Percentiles rank a stretch among this genome's conserved stretches.
These are phyloP conservation scores for Smittia aterrima DNA, from an alignment of 2,888 invertebrate genomes.

Conservation along the genomic window DNA sequence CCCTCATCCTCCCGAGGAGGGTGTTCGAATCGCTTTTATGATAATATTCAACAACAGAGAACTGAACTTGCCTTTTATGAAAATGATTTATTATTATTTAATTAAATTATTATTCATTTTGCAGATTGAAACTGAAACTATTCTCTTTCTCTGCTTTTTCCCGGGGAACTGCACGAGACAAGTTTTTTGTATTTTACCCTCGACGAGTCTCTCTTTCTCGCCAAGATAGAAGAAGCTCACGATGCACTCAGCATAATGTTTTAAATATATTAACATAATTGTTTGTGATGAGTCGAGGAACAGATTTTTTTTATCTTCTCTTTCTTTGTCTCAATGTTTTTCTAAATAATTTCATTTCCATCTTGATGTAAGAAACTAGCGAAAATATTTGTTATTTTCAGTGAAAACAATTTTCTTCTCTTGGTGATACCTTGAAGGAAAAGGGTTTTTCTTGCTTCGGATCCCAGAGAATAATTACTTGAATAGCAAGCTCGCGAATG, in stretches of 20 bases:
- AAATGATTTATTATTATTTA: constrained; percentile 39
- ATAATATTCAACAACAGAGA: constrained; percentile 11
- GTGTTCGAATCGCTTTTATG: neutral
- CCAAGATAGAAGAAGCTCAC: neutral
- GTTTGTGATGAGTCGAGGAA: constrained; percentile 32
- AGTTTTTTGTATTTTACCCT: neutral
- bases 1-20: too few species aligned
- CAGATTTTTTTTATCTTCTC: neutral
- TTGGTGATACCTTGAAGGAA: too few species aligned
- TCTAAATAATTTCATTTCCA: neutral
- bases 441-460: too few species aligned
- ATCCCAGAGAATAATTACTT: too few species aligned
- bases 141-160: neutral
- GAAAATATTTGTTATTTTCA: too few species aligned
- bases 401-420: too few species aligned
- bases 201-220: neutral
- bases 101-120: constrained; percentile 38
- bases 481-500: neutral
- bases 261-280: constrained; percentile 39
- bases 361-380: too few species aligned
- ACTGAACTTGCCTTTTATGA: constrained; percentile 9
- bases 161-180: neutral
- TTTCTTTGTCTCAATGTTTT: neutral
- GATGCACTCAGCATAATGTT: neutral
- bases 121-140: constrained; percentile 37